phyloP scores from a whole-genome alignment of 2,113 vertebrate species.

The Chaetura pelagica region DNA sequence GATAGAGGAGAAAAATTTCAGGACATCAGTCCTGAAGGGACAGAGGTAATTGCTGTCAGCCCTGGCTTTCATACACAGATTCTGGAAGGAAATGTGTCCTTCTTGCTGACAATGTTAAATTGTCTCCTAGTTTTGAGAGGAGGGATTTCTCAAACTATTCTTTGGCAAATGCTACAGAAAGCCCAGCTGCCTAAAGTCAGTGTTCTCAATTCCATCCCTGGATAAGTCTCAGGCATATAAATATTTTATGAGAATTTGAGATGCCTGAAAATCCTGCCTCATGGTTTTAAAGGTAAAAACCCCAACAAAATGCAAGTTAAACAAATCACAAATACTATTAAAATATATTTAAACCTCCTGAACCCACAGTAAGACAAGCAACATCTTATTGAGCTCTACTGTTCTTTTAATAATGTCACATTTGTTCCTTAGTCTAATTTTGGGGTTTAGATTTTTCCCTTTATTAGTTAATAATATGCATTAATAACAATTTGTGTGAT shows the following conservation, averaged over 20 bases:
- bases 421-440: conserved; percentile 7
- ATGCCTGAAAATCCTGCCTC: background rate
- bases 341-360: background rate
- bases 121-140: background rate
- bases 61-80: background rate
- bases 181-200: background rate
- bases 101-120: background rate
- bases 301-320: background rate
- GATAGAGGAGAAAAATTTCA: background rate
- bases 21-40: background rate
- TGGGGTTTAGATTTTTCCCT: background rate
- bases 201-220: background rate
- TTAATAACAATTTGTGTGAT: conserved; percentile 32
- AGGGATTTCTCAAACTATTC: conserved; percentile 2
- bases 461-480: conserved; percentile 16
- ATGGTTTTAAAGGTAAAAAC: background rate
- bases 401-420: background rate
- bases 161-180: background rate
- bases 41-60: background rate
- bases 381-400: background rate
- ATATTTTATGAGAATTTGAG: background rate
- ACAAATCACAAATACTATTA: background rate
- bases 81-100: background rate
- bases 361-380: background rate
- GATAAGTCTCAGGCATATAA: background rate